Evolutionary conservation across 2,797 vertebrate genomes (phyloP), one percentile per base, ranked within the genome.

Genomic region (Sebastes cheni): DNA sequence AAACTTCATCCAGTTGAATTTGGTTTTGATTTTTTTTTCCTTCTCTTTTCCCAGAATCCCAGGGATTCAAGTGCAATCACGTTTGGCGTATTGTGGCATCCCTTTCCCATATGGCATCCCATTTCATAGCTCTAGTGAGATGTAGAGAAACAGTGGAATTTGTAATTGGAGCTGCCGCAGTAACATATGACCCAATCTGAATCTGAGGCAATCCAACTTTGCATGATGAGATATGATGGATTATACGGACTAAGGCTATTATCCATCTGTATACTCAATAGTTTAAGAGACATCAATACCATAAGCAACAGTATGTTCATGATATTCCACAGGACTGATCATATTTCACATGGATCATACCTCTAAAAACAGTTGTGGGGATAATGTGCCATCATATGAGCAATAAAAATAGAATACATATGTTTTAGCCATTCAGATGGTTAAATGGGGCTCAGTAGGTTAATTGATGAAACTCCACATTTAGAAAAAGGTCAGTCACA

Each of bases 131-230:
- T 39, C 18, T 6, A 34, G 60, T 60, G 42, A 34, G 56, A 83
- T 85, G 88, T 76, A 77, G 69, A 11, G 29, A 30, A 50, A 27
- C 39, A 20, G 14, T 27, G 32, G 42, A 46, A 67, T 77, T 68
- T 80, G 20, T 59, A 64, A 74, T 50, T 25, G 16, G 14, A 60
- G 52, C 13, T 65, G 11, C 50, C 22, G 7, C 36, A 23, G 71
- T 16, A 86, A 72, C 84, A 85, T 84, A 88, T 79, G 84, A 70
- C n/a, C 11, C 39, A 75, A 9, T 77, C 64, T 69, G 29, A 68
- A 78, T 22, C 42, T 18, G 59, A 68, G 22, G 36, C 46, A 64
- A 59, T 68, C 56, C 36, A 72, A 39, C 6, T 77, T 78, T 67
- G 36, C 67, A 71, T 78, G 71, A 81, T 69, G 32, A 83, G 70